Percentiles rank a stretch among this genome's conserved stretches.
These are phyloP conservation scores for Heteromurus nitidus DNA, from an alignment of 2,888 invertebrate species.

Conservation along the genomic window DNA sequence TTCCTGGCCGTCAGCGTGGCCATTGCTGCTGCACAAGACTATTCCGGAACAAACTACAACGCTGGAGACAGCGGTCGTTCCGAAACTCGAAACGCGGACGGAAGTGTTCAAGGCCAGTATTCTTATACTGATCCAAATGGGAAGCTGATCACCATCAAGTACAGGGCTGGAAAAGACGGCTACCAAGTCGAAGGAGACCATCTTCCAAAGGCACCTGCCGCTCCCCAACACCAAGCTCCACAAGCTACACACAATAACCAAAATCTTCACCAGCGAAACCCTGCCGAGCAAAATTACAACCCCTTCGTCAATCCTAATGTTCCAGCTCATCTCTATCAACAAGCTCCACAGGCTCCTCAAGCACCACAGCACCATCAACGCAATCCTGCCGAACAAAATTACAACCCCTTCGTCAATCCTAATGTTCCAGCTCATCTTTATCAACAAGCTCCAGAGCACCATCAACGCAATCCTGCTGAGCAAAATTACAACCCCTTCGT, in stretches of 20 bases:
- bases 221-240: no score
- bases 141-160: constrained; percentile 68
- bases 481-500: constrained; percentile 44
- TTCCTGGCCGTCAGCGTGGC: constrained; percentile 61
- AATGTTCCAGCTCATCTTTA: constrained; percentile 35
- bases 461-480: constrained; percentile 31
- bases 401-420: no score
- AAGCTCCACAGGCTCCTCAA: no score
- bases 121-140: constrained; percentile 65
- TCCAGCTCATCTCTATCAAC: constrained; percentile 32
- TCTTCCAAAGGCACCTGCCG: constrained; percentile 61
- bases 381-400: no score
- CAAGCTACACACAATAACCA: no score
- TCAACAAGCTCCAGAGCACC: constrained; percentile 41
- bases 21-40: constrained; percentile 56
- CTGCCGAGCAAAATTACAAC: no score
- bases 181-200: constrained; percentile 70
- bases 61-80: constrained; percentile 65
- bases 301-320: no score
- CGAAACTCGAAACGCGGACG: constrained; percentile 62
- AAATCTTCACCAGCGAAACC: no score
- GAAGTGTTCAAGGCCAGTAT: constrained; percentile 60
- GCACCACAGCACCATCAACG: no score
- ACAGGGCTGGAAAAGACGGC: constrained; percentile 70
- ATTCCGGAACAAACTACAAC: constrained; percentile 68